These are phyloP conservation scores for Ophioderma brevispina DNA, from an alignment of 35 echinoderm and acorn worm genomes.

Conservation along the genomic window DNA sequence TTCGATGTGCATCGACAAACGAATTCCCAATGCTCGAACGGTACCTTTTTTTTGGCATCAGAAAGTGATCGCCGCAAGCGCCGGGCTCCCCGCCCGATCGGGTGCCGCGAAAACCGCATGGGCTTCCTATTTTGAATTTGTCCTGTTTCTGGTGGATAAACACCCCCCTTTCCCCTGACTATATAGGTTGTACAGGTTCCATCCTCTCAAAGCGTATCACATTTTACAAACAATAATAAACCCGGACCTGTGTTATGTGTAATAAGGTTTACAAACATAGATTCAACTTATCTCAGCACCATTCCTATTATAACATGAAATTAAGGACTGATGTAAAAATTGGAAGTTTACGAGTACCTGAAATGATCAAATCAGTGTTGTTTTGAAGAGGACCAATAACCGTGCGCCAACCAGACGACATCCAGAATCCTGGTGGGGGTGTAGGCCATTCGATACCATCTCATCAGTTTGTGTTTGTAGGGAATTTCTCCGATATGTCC, in stretches of 20 bases:
- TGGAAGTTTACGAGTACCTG: too few species aligned
- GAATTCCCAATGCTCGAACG: conserved; percentile 60
- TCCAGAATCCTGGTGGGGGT: conserved; percentile 80
- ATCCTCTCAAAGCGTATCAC: too few species aligned
- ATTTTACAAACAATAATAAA: too few species aligned
- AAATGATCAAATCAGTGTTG: conserved; percentile 6
- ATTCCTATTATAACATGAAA: too few species aligned
- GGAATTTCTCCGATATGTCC: not conserved
- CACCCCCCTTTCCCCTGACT: conserved; percentile 48
- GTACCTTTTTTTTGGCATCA: conserved; percentile 14
- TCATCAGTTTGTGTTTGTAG: not conserved
- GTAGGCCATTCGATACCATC: conserved; percentile 66
- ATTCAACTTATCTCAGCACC: too few species aligned
- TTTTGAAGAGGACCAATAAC: conserved; percentile 50
- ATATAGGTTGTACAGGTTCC: too few species aligned
- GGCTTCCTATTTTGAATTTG: conserved; percentile 42
- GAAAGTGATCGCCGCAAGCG: conserved; percentile 57
- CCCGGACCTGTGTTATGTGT: too few species aligned
- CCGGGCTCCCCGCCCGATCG: not conserved
- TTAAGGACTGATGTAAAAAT: too few species aligned
- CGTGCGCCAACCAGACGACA: conserved; percentile 58
- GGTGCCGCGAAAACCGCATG: not conserved
- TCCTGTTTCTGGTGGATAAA: conserved; percentile 42
- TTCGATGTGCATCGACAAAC: conserved; percentile 74
- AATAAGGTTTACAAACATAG: too few species aligned